Conservation (phyloP, 2,797 vertebrate species). For the Ptychadena robeensis region DNA sequence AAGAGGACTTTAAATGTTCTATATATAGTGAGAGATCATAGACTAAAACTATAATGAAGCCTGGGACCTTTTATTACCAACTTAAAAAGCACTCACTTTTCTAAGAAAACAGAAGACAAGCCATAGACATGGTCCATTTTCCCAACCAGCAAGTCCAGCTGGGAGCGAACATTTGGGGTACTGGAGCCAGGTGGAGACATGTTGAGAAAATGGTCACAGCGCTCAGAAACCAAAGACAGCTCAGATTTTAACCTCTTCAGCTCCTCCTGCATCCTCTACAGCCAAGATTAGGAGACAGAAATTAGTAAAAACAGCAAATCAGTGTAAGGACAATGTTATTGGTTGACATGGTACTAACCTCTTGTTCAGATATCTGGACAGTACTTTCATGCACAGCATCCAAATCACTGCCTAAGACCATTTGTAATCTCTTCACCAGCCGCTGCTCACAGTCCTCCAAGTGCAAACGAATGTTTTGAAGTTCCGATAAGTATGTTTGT, state of each 20-base stretch:
- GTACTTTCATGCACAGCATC: slow-evolving; percentile 75
- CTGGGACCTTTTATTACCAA: too few relatives aligned
- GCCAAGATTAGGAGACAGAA: neutral
- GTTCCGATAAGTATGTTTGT: slow-evolving; percentile 86
- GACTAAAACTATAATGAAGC: too few relatives aligned
- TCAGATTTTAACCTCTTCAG: slow-evolving; percentile 80
- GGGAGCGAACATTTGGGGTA: slow-evolving; percentile 81
- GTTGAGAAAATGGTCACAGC: slow-evolving; percentile 86
- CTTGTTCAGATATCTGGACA: slow-evolving; percentile 85
- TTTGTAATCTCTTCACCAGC: slow-evolving; percentile 81
- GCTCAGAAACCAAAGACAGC: slow-evolving; percentile 80
- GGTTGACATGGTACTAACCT: slow-evolving; percentile 76
- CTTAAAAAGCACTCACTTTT: slow-evolving; percentile 82
- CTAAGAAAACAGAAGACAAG: slow-evolving; percentile 87
- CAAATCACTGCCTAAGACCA: slow-evolving; percentile 70
- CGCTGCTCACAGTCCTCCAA: slow-evolving; percentile 87
- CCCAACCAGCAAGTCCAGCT: slow-evolving; percentile 85
- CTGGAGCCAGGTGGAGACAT: slow-evolving; percentile 85
- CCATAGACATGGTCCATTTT: slow-evolving; percentile 84
- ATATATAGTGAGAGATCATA: too few relatives aligned
- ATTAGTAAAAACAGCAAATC: rapidly evolving
- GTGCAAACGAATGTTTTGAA: slow-evolving; percentile 83
- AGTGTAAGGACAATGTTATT: neutral
- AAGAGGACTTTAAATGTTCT: neutral
- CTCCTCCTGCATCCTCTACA: slow-evolving; percentile 81